Base-by-base conservation (phyloP, 2,797 vertebrate genomes). In the Triplophysa bombifrons region DNA sequence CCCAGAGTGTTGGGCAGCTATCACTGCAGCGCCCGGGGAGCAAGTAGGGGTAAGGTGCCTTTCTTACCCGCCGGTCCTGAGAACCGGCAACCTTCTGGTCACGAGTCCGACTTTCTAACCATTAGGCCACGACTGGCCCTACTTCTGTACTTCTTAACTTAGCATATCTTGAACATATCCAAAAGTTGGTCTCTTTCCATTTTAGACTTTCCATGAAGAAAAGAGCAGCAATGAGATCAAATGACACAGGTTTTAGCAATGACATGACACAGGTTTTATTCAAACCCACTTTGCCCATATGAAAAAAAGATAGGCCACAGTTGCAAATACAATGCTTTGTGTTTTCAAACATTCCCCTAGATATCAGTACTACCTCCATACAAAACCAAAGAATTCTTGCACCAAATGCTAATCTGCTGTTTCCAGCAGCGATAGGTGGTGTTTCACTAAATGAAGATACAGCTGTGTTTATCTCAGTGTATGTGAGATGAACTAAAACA, bases 401-500 rank as follows among this genome's bases (percentile, higher is more conserved):
- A 70, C 8, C 56, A 61, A 79, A 64, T 56, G 8, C 46, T 70
- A 30, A 61, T 70, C 46, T 70, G 41, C 46, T 30, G 74, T 76
- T 75, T 27, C 19, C 34, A 44, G 27, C 41, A 16, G 44, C 50
- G 67, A 78, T 78, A 27, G 34, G 27, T 1, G 68, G 1, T 81
- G 80, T 81, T 48, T 81, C 46, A 55, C 19, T 46, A 17, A 30
- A 55, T 34, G 38, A 44, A 76, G 65, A 56, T 20, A 76, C 41
- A 48, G 51, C 34, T 61, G 56, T 53, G 30, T 71, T 55, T 76
- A 70, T 70, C 58, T 51, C n/a, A 27, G 44, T 1, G 73, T 81
- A 30, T 76, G 30, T 55, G 48, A 63, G 38, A 70, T 80, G 60
- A 58, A 69, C 22, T 83, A 20, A 72, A 2, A 61, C 38, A 64